phyloP scores from a whole-genome alignment of 2,797 vertebrate species.

The Enteromius treurensis region DNA sequence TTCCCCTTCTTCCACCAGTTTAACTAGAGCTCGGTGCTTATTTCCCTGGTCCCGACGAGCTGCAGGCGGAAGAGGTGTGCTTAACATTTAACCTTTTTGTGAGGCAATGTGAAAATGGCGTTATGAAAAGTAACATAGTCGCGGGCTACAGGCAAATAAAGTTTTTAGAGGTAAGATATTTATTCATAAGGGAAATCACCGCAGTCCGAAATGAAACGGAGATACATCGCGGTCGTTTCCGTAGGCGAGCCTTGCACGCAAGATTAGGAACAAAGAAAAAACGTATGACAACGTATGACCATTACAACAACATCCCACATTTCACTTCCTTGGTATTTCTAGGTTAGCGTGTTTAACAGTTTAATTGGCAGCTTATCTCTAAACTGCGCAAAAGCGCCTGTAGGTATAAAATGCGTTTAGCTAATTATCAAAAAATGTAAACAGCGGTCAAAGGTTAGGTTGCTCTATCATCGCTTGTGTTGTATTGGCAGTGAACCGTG shows the following conservation, averaged over 20 bases:
- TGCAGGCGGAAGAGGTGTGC: constrained; percentile 73
- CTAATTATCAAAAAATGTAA: neutral
- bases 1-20: neutral
- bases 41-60: neutral
- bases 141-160: constrained; percentile 7
- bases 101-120: constrained; percentile 50
- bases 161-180: constrained; percentile 39
- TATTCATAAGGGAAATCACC: neutral
- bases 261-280: neutral
- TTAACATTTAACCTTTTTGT: constrained; percentile 34
- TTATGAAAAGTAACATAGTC: constrained; percentile 22
- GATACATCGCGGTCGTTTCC: neutral
- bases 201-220: neutral
- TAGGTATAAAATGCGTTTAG: neutral
- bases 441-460: neutral
- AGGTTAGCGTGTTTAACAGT: neutral
- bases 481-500: neutral
- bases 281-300: neutral
- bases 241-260: neutral
- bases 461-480: neutral
- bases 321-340: neutral
- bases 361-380: neutral
- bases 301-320: neutral
- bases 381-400: too few species aligned
- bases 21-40: neutral